Evolutionary conservation across 2,888 invertebrate species (phyloP), one percentile per base, ranked within the genome.

Genomic region (Micoletzkya japonica): DNA sequence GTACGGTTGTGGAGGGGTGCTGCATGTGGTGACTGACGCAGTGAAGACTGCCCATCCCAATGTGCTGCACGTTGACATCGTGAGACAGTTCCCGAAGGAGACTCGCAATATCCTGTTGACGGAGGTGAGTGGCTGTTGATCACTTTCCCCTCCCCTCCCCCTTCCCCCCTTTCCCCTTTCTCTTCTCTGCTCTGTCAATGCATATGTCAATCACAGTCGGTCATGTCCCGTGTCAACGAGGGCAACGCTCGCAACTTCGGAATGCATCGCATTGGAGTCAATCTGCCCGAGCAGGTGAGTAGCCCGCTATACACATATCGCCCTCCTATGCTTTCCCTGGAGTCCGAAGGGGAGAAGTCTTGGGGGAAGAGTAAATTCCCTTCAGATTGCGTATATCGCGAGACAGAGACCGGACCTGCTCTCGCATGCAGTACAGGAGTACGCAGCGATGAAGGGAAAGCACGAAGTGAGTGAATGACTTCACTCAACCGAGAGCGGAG

Each of bases 101-200:
- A 77, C 77, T 17, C 72, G 79, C 37, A 79, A 77, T 66, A 79
- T 79, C 60, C 72, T 79, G 36, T 72, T 79, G 26, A 79, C 79
- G 24, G 79, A 79, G 58, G 73, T 74, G 44, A 60, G 70, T 17
- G 14, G 10, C 44, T 44, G 20, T 56, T 24, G n/a, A 17, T 56
- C 28, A 10, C 7, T 56, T 26, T 56, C 28, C 56, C 7, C 10
- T 17, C 56, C n/a, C 56, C n/a, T 56, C 56, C n/a, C 44, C 7
- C 39, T 70, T 26, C 7, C 34, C 1, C 2, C 36, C 49, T 26
- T 68, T 26, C 58, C 36, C 26, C 6, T 30, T 54, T 54, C 34
- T 52, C 50, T 66, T 26, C 2, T 30, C 17, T 10, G 50, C 30
- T 50, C 50, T 14, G 44, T 66, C 24, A 32, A 34, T 28, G n/a